phyloP scores from a whole-genome alignment of 1,140 invertebrate genomes.

The Cotesia chilonis region DNA sequence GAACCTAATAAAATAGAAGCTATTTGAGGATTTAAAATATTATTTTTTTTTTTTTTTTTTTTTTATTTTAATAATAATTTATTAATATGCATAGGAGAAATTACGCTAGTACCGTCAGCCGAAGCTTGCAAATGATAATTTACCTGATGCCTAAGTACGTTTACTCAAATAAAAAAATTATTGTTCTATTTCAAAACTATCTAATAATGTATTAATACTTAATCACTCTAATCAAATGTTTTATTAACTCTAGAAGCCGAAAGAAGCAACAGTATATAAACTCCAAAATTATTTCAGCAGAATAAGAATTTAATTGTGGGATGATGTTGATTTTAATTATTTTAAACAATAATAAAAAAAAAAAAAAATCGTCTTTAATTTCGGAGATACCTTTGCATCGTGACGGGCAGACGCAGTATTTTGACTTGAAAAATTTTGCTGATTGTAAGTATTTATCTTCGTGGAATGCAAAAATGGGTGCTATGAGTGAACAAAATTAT shows the following conservation, averaged over 20 bases:
- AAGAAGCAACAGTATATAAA: slow-evolving; percentile 45
- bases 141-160: slow-evolving; percentile 41
- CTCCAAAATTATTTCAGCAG: slow-evolving; percentile 40
- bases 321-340: not conserved
- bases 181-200: slow-evolving; percentile 9
- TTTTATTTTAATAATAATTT: slow-evolving; percentile 17
- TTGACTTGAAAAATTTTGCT: slow-evolving; percentile 58
- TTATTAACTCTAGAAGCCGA: slow-evolving; percentile 51
- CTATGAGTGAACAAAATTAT: slow-evolving; percentile 54
- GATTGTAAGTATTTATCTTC: slow-evolving; percentile 58
- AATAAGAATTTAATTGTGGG: slow-evolving; percentile 9
- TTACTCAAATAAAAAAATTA: slow-evolving; percentile 2
- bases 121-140: slow-evolving; percentile 50
- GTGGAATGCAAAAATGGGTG: slow-evolving; percentile 57
- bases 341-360: slow-evolving; percentile 29
- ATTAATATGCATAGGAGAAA: slow-evolving; percentile 36
- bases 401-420: slow-evolving; percentile 54
- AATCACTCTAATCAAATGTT: slow-evolving; percentile 36
- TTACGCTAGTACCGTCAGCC: slow-evolving; percentile 44
- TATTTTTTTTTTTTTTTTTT: not conserved
- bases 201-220: slow-evolving; percentile 40
- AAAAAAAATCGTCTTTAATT: slow-evolving; percentile 23
- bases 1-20: slow-evolving; percentile 48
- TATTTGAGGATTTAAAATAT: slow-evolving; percentile 29
- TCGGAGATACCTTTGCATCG: slow-evolving; percentile 54